Percentiles rank a stretch among this genome's conserved stretches.
These are phyloP conservation scores for Phaethornis superciliosus DNA, from an alignment of 2,113 vertebrate species.

Conservation along the genomic window DNA sequence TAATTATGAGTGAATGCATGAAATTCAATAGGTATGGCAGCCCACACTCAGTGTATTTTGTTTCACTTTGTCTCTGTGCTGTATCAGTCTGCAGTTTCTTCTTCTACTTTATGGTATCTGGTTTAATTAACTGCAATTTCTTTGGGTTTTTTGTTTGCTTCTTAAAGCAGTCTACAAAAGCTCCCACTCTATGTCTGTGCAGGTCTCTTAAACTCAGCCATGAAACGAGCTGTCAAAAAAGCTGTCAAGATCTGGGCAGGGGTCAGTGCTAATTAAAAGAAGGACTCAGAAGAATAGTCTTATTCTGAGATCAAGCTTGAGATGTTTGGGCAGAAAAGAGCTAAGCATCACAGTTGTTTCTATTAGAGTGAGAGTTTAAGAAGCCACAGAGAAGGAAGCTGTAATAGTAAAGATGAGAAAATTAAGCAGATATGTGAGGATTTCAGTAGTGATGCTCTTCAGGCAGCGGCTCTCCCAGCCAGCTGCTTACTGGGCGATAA, in stretches of 20 bases:
- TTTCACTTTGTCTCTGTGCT: not conserved
- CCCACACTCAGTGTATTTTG: not conserved
- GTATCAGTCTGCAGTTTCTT: not conserved
- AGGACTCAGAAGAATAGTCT: not conserved
- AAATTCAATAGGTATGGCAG: not conserved
- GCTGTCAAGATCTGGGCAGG: not conserved
- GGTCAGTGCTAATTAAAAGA: slow-evolving; percentile 22
- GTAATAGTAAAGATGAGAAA: not conserved
- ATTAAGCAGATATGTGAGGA: not conserved
- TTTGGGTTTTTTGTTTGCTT: not conserved
- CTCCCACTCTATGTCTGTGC: not conserved
- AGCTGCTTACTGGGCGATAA: not conserved
- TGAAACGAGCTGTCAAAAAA: slow-evolving; percentile 14
- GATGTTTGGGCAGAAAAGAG: not conserved
- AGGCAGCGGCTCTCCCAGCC: not conserved
- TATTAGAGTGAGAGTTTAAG: not conserved
- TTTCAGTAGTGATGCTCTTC: not conserved
- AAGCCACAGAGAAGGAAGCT: not conserved
- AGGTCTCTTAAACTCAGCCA: not conserved
- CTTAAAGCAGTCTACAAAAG: not conserved
- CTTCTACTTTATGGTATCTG: not conserved
- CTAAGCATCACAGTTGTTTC: not conserved
- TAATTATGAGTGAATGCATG: not conserved
- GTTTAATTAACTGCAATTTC: not conserved
- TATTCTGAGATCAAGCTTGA: not conserved